Base-by-base conservation (phyloP, 2,113 vertebrate genomes). In the Canis aureus region DNA sequence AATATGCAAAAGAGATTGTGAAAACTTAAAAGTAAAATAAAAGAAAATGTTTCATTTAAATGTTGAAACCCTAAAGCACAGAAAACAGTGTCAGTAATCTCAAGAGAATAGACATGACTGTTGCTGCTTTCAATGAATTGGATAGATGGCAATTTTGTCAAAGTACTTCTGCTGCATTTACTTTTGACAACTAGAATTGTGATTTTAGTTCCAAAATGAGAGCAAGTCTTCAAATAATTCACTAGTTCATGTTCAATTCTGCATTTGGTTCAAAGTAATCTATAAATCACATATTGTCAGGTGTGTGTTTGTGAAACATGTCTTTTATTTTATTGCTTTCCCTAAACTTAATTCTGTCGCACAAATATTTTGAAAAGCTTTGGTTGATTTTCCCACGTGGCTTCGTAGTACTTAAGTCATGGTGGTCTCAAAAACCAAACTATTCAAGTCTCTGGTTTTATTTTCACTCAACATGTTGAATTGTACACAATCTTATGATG, bases 1-100 rank as follows among this genome's bases (percentile, higher is more conserved):
- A 38, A 57, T 23, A 73, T 27, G 51, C 11, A 64, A 49, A 67
- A 19, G 22, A 81, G 23, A 94, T 29, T 91, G 23, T 64, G 35
- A 96, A 89, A 79, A 2, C n/a, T 74, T 32, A 19, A 76, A 88
- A 83, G n/a, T 57, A 91, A 67, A 94, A 91, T 67, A 59, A 89
- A 67, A 43, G 43, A 55, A 89, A 86, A 86, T 51, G 60, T 49
- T 79, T 86, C 20, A 89, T 71, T 82, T 94, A 59, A 90, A 91
- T 73, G 4, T 29, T 69, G 69, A 84, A 94, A 74, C 0, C 20
- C 8, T 73, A 81, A 92, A 78, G 29, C 11, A 55, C 4, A 8
- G 57, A 22, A 95, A 83, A 29, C 38, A 71, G 38, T 49, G 13
- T 35, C n/a, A 59, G 8, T 25, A 7, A 76, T 66, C 23, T 89